Base-by-base conservation (phyloP, 2,797 vertebrate species). In the Hoplostethus atlanticus region DNA sequence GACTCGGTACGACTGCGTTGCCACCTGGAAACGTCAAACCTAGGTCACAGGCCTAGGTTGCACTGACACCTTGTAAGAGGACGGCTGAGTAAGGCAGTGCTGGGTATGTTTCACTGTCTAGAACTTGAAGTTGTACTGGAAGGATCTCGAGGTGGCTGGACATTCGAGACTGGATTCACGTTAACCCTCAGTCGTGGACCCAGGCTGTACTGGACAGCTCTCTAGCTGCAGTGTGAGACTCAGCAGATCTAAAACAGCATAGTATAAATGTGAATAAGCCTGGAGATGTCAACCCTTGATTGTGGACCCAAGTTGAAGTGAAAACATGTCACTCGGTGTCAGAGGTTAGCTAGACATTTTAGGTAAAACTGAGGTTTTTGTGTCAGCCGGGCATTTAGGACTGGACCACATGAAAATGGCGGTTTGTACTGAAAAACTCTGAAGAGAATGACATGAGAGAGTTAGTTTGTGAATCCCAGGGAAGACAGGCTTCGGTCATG, bases 241-340 rank as follows among this genome's bases (percentile, higher is more conserved):
- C 15, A 40, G 13, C 21, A 21, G 21, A 21, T 21, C 21, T 21
- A 21, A 21, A 21, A 21, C 21, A 1, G 21, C 21, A 21, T 21
- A 38, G 25, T 11, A 28, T 6, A 6, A 71, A 56, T 10, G 6
- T 48, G 17, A 60, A 48, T 0, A 53, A 28, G 40, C 68, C 50
- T 9, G 64, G 4, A 69, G 53, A 72, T 50, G 25, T 69, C 47
- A 68, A 75, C 36, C 54, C 9, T 48, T 50, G 30, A 21, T n/a
- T 1, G 15, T 8, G 38, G 2, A 6, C 67, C 77, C 73, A 31
- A 59, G 58, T 21, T 21, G 21, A 21, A 21, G 21, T 21, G 64
- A 69, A 68, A 85, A 78, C 79, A 74, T 44, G 82, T 77, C 85
- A 80, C 57, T 86, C 81, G 82, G 72, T 25, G 71, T 83, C 50